Base-by-base conservation (phyloP, 2,888 invertebrate genomes). In the Caenorhabditis sp. region DNA sequence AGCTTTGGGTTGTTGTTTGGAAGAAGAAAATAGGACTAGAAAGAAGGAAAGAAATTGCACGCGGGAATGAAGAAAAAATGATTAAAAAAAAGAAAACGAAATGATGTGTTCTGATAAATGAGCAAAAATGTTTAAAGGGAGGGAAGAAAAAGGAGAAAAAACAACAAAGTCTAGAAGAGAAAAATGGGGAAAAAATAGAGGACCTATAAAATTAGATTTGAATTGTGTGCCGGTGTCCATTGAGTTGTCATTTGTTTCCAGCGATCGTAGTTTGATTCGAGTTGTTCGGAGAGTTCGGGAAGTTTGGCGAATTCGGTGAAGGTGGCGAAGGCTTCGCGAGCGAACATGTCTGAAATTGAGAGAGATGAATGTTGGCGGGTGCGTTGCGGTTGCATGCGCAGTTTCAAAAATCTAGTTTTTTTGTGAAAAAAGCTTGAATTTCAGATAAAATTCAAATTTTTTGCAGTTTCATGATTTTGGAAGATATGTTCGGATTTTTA, bases 301-400 rank as follows among this genome's bases (percentile, higher is more conserved):
- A 85, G 69, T 25, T 84, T 78, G 20, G 86, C 85, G 78, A 86
- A 87, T 36, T 85, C 93, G 88, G 95, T 93, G 95, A 96, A 97
- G 36, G 95, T 94, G 88, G 95, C 95, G 90, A 97, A 94, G 94
- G 97, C 95, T 88, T 95, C 95, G 84, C 94, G 94, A 85, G 97
- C 95, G 88, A 97, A 97, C 90, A 93, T 95, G 89, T 97, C 97
- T 77, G 69, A 14, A 78, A 67, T 31, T 7, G 20, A 59, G 38
- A 21, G 5, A 31, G 31, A 31, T 31, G 31, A 17, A 31, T 31
- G 10, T 31, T 31, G 31, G 31, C 31, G n/a, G n/a, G n/a, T n/a
- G n/a, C n/a, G n/a, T n/a, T n/a, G n/a, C n/a, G n/a, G n/a, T n/a
- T n/a, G n/a, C n/a, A n/a, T n/a, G n/a, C n/a, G n/a, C n/a, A n/a